Evolutionary conservation across 2,113 vertebrate genomes (phyloP), one percentile per base, ranked within the genome.

Genomic region (Prunella himalayana): DNA sequence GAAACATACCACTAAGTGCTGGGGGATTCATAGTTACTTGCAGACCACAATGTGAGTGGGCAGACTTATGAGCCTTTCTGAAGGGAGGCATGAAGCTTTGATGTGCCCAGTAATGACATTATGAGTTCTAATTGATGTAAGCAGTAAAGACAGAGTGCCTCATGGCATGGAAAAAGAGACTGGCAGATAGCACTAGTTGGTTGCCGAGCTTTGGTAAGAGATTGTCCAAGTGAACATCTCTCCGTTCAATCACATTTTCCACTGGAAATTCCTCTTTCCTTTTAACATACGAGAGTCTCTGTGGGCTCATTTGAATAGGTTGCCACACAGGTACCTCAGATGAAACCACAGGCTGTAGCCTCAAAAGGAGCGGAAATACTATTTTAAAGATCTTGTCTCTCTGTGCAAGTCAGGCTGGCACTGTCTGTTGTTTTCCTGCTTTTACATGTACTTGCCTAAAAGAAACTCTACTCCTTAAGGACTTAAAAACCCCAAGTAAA

Each of bases 231-330:
- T 81, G 92, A 91, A 83, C 59, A 10, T 92, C 65, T 96, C 96
- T 97, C 97, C 95, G 59, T 94, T 96, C 84, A 90, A 92, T 97
- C 97, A 97, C 90, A 94, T 94, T 97, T 97, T 97, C 96, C 97
- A 73, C 94, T 96, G 96, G 96, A 97, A 97, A 94, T 96, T 96
- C 94, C 94, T 92, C 68, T 94, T 96, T 94, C 83, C 91, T 94
- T 96, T 90, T 57, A 88, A 66, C 69, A 71, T 69, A 56, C 0
- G 0, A 89, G 57, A 51, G 35, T 87, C 13, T 91, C 76, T 69
- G 81, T 86, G 87, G 70, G 81, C 82, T 96, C 64, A 75, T 88
- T 95, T 94, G 82, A 94, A 96, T 88, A 83, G 53, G 15, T 65
- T 95, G 93, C 88, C 92, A 77, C 94, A 96, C 93, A 96, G 95